phyloP scores from a whole-genome alignment of 2,888 invertebrate species.

The Athetis lepigone region DNA sequence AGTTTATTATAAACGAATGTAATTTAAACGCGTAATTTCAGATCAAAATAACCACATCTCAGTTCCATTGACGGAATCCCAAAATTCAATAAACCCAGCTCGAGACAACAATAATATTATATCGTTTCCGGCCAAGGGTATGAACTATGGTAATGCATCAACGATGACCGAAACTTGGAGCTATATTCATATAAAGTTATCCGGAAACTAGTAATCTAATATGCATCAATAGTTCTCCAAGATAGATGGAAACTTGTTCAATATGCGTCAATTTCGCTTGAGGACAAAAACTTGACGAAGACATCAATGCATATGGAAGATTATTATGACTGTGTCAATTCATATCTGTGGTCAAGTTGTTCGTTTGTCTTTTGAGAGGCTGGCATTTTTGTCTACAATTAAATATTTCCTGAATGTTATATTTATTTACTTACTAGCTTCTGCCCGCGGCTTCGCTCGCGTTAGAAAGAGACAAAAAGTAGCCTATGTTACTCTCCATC shows the following conservation, averaged over 20 bases:
- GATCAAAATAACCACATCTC: too few relatives aligned
- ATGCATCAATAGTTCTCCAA: conserved; percentile 39
- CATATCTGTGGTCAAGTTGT: too few relatives aligned
- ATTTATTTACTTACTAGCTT: too few relatives aligned
- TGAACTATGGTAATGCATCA: conserved; percentile 34
- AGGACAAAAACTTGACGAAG: conserved; percentile 33
- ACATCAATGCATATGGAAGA: conserved; percentile 1
- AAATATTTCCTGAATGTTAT: too few relatives aligned
- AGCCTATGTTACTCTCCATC: too few relatives aligned
- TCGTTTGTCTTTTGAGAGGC: too few relatives aligned
- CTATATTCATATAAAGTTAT: conserved; percentile 39
- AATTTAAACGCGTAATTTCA: too few relatives aligned
- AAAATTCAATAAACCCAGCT: neutral
- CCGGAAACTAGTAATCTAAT: conserved; percentile 34
- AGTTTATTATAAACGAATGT: too few relatives aligned
- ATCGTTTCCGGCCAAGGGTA: neutral
- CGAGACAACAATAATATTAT: conserved; percentile 3
- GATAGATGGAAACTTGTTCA: conserved; percentile 40
- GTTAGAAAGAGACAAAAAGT: too few relatives aligned
- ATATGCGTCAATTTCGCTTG: conserved; percentile 31
- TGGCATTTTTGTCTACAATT: too few relatives aligned
- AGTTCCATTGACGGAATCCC: too few relatives aligned
- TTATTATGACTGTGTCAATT: neutral
- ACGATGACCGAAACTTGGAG: conserved; percentile 32
- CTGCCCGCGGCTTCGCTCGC: too few relatives aligned